phyloP scores from a whole-genome alignment of 2,888 invertebrate genomes.

The Dryobotodes eremita region DNA sequence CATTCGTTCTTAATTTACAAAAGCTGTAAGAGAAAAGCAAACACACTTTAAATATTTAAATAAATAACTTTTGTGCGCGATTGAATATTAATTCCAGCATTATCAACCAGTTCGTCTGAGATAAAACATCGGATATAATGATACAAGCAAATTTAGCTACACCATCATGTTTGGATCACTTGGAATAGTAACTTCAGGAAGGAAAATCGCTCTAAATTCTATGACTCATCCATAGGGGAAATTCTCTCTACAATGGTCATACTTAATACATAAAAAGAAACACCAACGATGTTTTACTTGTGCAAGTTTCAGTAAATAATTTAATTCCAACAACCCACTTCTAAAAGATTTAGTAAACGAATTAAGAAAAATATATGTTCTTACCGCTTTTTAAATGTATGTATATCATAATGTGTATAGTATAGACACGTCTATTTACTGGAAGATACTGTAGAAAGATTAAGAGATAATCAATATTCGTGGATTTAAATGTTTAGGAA shows the following conservation, averaged over 20 bases:
- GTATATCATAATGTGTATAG: background rate
- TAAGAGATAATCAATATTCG: conserved; percentile 26
- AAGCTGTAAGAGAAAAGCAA: background rate
- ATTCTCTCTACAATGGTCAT: conserved; percentile 35
- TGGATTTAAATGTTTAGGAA: conserved; percentile 40
- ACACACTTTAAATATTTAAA: background rate
- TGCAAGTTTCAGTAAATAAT: conserved; percentile 18
- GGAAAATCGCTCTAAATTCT: conserved; percentile 1
- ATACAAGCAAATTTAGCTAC: background rate
- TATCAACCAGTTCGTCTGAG: background rate
- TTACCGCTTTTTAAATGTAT: conserved; percentile 27
- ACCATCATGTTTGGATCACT: background rate
- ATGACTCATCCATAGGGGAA: conserved; percentile 17
- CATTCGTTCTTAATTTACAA: background rate
- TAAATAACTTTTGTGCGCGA: background rate
- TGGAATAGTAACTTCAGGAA: background rate
- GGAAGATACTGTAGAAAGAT: background rate
- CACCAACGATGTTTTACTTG: conserved; percentile 9
- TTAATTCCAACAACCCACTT: background rate
- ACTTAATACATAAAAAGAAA: background rate
- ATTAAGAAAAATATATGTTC: background rate
- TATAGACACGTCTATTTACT: conserved; percentile 14
- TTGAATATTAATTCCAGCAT: conserved; percentile 4
- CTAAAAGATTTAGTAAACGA: background rate
- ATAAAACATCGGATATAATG: background rate